A percentile compares a stretch with the other conserved stretches of the same genome.
Evolutionary conservation across 2,113 vertebrate genomes (phyloP).

Genomic region (Centropristis striata): DNA sequence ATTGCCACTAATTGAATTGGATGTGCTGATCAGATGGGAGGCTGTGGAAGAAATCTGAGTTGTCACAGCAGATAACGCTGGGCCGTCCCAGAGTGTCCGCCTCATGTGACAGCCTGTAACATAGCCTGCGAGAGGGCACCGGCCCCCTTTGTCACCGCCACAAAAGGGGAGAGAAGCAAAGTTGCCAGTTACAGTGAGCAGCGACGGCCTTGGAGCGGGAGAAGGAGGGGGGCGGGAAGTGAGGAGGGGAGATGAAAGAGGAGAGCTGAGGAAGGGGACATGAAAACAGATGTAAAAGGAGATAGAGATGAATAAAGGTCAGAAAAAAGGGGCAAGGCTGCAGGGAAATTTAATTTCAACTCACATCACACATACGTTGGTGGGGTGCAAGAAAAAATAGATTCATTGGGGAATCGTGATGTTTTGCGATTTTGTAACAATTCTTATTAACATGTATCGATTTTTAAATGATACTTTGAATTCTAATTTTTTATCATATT

Average conservation of each 20-base stretch:
- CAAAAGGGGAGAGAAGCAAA: constrained; percentile 77
- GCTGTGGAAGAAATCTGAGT: constrained; percentile 87
- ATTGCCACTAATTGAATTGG: constrained; percentile 88
- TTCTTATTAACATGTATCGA: too few relatives aligned
- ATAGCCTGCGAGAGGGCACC: constrained; percentile 85
- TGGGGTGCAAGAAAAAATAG: too few relatives aligned
- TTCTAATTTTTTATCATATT: too few relatives aligned
- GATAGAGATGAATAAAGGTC: background rate
- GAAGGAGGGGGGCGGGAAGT: constrained; percentile 9
- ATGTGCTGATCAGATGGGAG: constrained; percentile 87
- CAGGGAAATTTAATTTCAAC: background rate
- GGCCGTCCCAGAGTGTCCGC: constrained; percentile 83
- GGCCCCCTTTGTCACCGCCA: constrained; percentile 79
- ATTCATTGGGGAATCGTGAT: too few relatives aligned
- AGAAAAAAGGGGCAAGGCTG: background rate
- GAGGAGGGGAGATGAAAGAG: constrained; percentile 29
- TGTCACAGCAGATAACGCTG: constrained; percentile 87
- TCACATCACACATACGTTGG: too few relatives aligned
- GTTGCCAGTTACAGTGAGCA: constrained; percentile 76
- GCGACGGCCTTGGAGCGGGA: constrained; percentile 14
- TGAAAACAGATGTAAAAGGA: constrained; percentile 6
- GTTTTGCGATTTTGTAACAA: too few relatives aligned
- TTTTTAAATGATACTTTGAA: too few relatives aligned
- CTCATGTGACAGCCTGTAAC: constrained; percentile 87
- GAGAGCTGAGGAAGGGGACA: constrained; percentile 14